Evolutionary conservation across 2,888 invertebrate species (phyloP), one percentile per base, ranked within the genome.

Genomic region (Drosophila mayaguana): DNA sequence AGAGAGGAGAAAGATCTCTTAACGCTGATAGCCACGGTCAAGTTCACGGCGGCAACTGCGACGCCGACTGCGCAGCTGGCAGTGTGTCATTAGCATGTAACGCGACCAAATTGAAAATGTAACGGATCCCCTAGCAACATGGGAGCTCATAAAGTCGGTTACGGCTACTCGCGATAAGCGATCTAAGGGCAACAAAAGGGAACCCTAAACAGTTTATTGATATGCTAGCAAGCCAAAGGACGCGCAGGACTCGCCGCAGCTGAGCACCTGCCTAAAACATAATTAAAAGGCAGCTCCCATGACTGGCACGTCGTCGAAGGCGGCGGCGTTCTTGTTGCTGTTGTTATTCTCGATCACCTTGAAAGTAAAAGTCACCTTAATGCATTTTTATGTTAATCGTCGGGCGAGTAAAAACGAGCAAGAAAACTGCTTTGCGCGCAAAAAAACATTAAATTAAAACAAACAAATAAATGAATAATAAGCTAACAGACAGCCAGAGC

Each of bases 11-110:
- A 16, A 53, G 85, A 86, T 89, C 85, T 85, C 54, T 71, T 50
- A 68, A 63, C 69, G 77, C 72, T 75, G 92, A 91, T 91, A 91
- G 91, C 92, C 90, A 92, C 90, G 91, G 91, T 92, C 91, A 91
- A 91, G 91, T 91, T 91, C 92, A 91, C 89, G 88, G 80, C 89
- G 81, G 40, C 57, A 50, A 63, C 80, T 4, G 65, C 65, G 88
- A 45, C 57, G 61, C 16, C 81, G 86, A 78, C 78, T 76, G 81
- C 72, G 80, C 80, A 63, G 74, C 32, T 34, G 63, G 53, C 78
- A 66, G 68, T 61, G 75, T 78, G 72, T 81, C 75, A 78, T 81
- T 81, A 85, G 89, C 88, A 81, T 81, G 81, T 78, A 81, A 80
- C 50, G 79, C 77, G 84, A 74, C 80, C 68, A 88, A 91, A 91